Evolutionary conservation across 1,140 invertebrate species (phyloP).

Genomic region (Coelopa frigida): DNA sequence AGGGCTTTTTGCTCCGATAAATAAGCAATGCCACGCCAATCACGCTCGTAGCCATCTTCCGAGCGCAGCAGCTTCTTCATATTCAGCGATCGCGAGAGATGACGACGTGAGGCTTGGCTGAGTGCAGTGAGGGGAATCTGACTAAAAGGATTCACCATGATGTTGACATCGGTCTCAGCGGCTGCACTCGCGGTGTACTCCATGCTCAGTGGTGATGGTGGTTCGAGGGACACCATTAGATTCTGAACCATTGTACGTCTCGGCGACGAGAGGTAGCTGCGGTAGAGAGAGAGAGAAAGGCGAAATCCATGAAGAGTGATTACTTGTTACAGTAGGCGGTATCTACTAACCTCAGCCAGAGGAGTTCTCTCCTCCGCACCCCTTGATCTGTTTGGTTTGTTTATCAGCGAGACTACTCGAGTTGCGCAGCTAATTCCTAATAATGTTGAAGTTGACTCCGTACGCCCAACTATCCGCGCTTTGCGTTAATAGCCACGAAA

Average conservation of each 20-base stretch:
- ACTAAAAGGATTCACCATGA: constrained; percentile 20
- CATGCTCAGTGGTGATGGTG: constrained; percentile 4
- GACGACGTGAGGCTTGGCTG: constrained; percentile 43
- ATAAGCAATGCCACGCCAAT: constrained; percentile 61
- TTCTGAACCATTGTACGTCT: constrained; percentile 2
- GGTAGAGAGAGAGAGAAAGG: too few species aligned
- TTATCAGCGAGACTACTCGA: too few species aligned
- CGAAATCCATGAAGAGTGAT: too few species aligned
- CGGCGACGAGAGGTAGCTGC: background rate
- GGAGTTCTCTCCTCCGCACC: too few species aligned
- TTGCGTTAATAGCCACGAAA: too few species aligned
- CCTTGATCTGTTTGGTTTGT: too few species aligned
- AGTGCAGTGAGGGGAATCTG: constrained; percentile 44
- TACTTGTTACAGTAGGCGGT: too few species aligned
- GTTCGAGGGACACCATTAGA: background rate
- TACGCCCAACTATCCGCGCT: too few species aligned
- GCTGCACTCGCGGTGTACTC: background rate
- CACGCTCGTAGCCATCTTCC: constrained; percentile 52
- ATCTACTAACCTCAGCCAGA: too few species aligned
- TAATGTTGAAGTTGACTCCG: too few species aligned
- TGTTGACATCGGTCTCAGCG: background rate
- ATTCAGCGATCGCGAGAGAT: constrained; percentile 53
- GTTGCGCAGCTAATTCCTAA: too few species aligned
- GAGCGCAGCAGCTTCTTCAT: constrained; percentile 52
- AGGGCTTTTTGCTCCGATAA: constrained; percentile 34